A percentile compares a stretch with the other conserved stretches of the same genome.
These are phyloP conservation scores for Diabrotica undecimpunctata DNA, from an alignment of 1,140 invertebrate genomes.

Conservation along the genomic window DNA sequence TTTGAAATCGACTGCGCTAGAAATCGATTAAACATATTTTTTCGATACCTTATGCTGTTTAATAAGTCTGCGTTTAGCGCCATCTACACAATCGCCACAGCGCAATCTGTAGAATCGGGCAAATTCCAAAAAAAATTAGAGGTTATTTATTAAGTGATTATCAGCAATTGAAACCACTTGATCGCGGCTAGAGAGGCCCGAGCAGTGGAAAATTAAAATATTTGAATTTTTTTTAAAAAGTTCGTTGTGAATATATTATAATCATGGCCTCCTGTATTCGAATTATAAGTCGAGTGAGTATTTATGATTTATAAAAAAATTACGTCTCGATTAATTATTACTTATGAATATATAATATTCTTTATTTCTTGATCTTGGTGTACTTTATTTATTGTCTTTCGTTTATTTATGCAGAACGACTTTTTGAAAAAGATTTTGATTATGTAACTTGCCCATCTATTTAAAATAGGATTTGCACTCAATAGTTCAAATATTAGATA, in stretches of 20 bases:
- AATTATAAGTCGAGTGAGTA: slow-evolving; percentile 68
- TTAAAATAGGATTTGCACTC: background rate
- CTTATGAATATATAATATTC: background rate
- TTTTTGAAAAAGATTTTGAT: background rate
- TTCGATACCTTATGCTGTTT: too few relatives aligned
- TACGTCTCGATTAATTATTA: background rate
- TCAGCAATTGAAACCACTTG: background rate
- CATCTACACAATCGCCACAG: too few relatives aligned
- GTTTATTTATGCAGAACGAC: too few relatives aligned
- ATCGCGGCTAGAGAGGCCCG: background rate
- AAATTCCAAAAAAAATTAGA: background rate
- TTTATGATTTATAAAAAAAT: slow-evolving; percentile 7
- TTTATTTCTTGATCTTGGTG: too few relatives aligned
- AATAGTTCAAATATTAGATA: too few relatives aligned
- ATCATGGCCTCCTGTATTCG: slow-evolving; percentile 70
- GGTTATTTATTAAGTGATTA: too few relatives aligned
- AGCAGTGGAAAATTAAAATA: background rate
- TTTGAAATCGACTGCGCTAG: too few relatives aligned
- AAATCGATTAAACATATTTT: too few relatives aligned
- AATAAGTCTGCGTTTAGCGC: too few relatives aligned
- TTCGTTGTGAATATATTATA: slow-evolving; percentile 29
- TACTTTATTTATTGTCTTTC: too few relatives aligned
- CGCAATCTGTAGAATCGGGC: background rate
- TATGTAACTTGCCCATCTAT: background rate
- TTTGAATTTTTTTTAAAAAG: background rate